phyloP scores from a whole-genome alignment of 2,797 vertebrate species.

The Pangasius krempfi region DNA sequence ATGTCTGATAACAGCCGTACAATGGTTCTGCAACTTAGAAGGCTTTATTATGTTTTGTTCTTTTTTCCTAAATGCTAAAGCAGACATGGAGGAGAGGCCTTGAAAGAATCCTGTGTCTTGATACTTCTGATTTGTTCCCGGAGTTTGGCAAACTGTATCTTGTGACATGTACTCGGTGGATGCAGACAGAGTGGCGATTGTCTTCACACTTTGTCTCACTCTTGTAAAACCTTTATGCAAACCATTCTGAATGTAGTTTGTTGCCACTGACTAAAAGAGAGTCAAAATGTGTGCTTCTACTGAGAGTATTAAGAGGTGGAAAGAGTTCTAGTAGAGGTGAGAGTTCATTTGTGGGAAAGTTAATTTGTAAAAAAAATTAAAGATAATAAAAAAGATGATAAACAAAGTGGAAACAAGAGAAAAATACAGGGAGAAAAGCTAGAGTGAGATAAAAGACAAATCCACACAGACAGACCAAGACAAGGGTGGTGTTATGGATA shows the following conservation, averaged over 20 bases:
- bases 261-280: constrained; percentile 15
- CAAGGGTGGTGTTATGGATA: neutral
- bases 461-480: neutral
- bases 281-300: constrained; percentile 29
- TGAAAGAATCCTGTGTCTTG: constrained; percentile 76
- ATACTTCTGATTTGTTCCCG: constrained; percentile 68
- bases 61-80: constrained; percentile 71
- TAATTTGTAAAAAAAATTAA: neutral
- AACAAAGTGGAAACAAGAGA: neutral
- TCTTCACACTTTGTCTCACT: constrained; percentile 61
- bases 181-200: constrained; percentile 75
- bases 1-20: constrained; percentile 60
- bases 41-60: constrained; percentile 68
- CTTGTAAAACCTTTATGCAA: constrained; percentile 71
- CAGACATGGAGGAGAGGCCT: constrained; percentile 63
- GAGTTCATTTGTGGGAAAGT: neutral
- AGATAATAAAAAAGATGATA: neutral
- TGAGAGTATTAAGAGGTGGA: constrained; percentile 18
- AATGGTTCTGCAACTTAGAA: constrained; percentile 62
- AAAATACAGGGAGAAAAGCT: constrained; percentile 8
- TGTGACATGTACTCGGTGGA: constrained; percentile 74
- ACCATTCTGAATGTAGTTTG: constrained; percentile 65
- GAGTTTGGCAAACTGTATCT: constrained; percentile 73
- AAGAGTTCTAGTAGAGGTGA: constrained; percentile 9
- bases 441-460: neutral